A percentile compares a stretch with the other conserved stretches of the same genome.
Evolutionary conservation across 2,888 invertebrate genomes (phyloP).

Genomic region (Synergus gifuensis): DNA sequence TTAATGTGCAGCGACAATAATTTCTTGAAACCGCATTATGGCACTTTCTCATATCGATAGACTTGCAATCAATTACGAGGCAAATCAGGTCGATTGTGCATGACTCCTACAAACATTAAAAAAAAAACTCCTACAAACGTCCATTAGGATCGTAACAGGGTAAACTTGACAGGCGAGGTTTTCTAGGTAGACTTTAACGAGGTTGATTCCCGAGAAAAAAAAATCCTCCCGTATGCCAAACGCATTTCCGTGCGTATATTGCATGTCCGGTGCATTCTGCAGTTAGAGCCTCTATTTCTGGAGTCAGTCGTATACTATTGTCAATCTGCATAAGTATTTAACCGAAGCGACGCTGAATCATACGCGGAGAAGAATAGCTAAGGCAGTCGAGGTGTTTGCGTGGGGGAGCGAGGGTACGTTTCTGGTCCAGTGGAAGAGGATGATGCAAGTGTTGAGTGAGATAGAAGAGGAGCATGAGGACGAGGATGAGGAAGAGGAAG

Average conservation of each 20-base stretch:
- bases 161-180: background rate
- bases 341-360: constrained; percentile 69
- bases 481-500: constrained; percentile 41
- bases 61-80: constrained; percentile 19
- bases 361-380: constrained; percentile 64
- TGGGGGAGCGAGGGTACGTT: constrained; percentile 64
- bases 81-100: constrained; percentile 25
- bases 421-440: constrained; percentile 53
- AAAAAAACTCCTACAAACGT: background rate
- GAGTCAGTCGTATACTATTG: constrained; percentile 67
- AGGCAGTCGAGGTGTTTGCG: constrained; percentile 58
- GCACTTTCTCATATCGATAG: background rate
- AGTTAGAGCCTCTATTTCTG: constrained; percentile 63
- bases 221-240: constrained; percentile 41
- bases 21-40: background rate
- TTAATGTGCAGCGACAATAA: background rate
- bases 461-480: constrained; percentile 39
- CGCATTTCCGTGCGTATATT: constrained; percentile 56
- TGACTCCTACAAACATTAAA: background rate
- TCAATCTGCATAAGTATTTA: constrained; percentile 73
- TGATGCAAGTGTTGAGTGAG: constrained; percentile 37
- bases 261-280: constrained; percentile 47
- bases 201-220: background rate
- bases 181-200: constrained; percentile 7
- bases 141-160: background rate